phyloP scores from a whole-genome alignment of 2,113 vertebrate species.

The Hystrix brachyura region DNA sequence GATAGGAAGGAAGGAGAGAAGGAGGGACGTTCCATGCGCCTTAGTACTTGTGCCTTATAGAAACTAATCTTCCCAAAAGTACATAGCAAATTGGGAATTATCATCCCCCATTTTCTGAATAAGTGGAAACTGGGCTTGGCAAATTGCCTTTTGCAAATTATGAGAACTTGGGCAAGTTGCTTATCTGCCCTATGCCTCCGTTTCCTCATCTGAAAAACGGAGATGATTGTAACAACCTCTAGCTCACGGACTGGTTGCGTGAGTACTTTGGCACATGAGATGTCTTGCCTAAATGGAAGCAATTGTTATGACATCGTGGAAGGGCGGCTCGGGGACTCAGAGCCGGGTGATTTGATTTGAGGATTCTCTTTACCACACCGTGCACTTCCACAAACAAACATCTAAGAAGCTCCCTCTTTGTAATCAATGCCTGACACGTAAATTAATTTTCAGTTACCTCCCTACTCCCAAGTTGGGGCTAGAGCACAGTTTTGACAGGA shows the following conservation, averaged over 20 bases:
- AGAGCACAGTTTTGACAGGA: not conserved
- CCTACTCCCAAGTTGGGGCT: not conserved
- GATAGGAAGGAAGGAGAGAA: not conserved
- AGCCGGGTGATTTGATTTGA: not conserved
- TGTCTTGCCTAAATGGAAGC: not conserved
- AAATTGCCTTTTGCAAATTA: slow-evolving; percentile 2
- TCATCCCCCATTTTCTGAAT: not conserved
- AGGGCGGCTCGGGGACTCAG: not conserved
- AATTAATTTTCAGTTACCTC: not conserved
- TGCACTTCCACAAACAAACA: not conserved
- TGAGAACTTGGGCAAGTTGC: not conserved
- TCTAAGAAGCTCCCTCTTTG: not conserved
- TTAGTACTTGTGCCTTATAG: not conserved
- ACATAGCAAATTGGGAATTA: not conserved
- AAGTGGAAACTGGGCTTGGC: not conserved
- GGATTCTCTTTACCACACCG: not conserved
- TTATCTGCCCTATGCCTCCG: not conserved
- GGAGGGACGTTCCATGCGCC: not conserved
- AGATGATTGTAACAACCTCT: not conserved
- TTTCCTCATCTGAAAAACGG: slow-evolving; percentile 16
- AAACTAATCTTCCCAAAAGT: not conserved
- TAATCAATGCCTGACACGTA: slow-evolving; percentile 62
- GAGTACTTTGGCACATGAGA: not conserved
- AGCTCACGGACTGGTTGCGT: not conserved
- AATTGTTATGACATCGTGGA: not conserved